Base-by-base conservation (phyloP, 2,888 invertebrate species). In the Gerris lacustris region DNA sequence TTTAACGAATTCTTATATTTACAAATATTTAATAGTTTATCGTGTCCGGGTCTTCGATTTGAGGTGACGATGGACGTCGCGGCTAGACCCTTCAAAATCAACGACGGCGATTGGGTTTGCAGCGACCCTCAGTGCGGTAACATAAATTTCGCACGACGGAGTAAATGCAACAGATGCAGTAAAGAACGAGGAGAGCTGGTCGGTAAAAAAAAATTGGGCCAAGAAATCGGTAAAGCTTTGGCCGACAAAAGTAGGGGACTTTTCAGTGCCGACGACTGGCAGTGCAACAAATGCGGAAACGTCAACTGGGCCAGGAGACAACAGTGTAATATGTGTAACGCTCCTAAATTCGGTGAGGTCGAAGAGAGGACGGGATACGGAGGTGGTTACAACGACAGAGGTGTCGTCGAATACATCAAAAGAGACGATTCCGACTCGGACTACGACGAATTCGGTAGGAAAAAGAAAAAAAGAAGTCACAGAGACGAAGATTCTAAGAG, bases 231-330 rank as follows among this genome's bases (percentile, higher is more conserved):
- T 5, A 98, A 98, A 83, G 92, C 91, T 43, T 94, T 96, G 55
- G 99, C 99, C 0, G 99, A 99, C 81, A 98, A 98, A 82, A 96
- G 96, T 78, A 88, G 94, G 77, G 96, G 96, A n/a, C 84, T 96
- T 73, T 90, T 90, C 81, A 94, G 95, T 82, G 98, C 99, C 62
- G 98, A 99, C 80, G 99, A 99, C 82, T 99, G 99, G 99, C 95
- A 96, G 80, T 99, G 99, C 81, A 94, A 93, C 82, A 97, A 97
- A 84, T 99, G 99, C 83, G 97, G 97, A n/a, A 99, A 99, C 82
- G 98, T 99, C 11, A 99, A 99, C 82, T 96, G 96, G 99, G 97
- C 98, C 44, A 85, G 96, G 74, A 85, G 99, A 70, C 90, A 90
- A 78, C 93, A 92, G 70, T 99, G 99, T 82, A 99, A 99, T 82